phyloP scores from a whole-genome alignment of 2,797 vertebrate species.

The Smutsia temminckii region DNA sequence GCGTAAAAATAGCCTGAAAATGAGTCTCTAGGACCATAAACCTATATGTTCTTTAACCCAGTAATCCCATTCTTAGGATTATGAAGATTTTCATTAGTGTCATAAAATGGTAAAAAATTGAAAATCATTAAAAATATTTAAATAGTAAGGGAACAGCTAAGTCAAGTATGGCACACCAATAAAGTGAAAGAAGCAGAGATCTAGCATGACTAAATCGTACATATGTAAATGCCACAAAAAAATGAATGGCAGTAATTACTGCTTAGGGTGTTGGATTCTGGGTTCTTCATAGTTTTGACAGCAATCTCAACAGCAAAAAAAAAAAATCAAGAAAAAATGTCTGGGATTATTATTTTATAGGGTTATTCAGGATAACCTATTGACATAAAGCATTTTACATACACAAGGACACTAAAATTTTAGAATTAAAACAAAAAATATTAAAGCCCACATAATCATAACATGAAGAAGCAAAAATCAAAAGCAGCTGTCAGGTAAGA shows the following conservation, averaged over 20 bases:
- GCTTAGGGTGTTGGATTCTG: neutral
- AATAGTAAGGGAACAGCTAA: neutral
- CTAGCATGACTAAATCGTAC: neutral
- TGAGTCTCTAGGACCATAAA: neutral
- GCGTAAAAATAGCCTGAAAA: neutral
- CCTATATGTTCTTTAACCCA: neutral
- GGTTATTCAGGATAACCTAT: neutral
- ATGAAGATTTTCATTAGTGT: conserved; percentile 15
- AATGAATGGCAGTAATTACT: neutral
- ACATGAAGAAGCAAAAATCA: neutral
- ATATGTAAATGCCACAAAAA: neutral
- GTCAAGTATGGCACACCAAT: neutral
- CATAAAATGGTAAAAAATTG: neutral
- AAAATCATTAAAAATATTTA: neutral
- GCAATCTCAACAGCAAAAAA: neutral
- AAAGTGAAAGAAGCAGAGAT: neutral
- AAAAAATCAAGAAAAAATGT: neutral
- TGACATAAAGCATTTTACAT: conserved; percentile 2
- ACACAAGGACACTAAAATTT: neutral
- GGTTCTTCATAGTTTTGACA: neutral
- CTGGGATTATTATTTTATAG: neutral
- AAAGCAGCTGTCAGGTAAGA: neutral
- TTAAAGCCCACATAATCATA: neutral
- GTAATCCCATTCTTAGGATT: neutral
- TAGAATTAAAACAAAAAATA: neutral